Base-by-base conservation (phyloP, 2,113 vertebrate genomes). In the Myiozetetes cayanensis region DNA sequence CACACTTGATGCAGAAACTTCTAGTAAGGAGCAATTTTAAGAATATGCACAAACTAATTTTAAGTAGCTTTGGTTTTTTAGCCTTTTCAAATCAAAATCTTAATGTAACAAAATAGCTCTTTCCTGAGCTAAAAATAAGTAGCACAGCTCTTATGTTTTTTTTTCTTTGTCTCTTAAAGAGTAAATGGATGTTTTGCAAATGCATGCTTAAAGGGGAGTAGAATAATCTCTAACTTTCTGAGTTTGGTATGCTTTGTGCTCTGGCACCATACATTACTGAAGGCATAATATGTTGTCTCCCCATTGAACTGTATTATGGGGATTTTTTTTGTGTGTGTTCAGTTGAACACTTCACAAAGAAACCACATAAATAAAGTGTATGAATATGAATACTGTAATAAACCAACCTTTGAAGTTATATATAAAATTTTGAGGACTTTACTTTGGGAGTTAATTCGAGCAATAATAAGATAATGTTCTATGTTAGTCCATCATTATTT, bases 1-100 rank as follows among this genome's bases (percentile, higher is more conserved):
- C 91, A 65, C 58, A 70, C 37, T 93, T 85, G 62, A 81, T 92
- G 71, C 87, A 71, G 65, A 74, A 88, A 75, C 53, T 62, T 88
- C 52, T 49, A 83, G 27, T 76, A 94, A 96, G 73, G 85, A 89
- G 43, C 59, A 62, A 25, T 92, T 70, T 85, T 56, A 75, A 92
- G 44, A 93, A 94, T 79, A 65, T 96, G 87, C 61, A 87, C 72
- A 92, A 37, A 66, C 67, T 88, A 41, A 79, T 43, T 75, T 85
- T 85, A 68, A 85, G 50, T 92, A 77, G 49, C 59, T 86, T 88
- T 81, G 73, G 18, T 28, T 70, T 81, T 89, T 71, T 93, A 87
- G 53, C 35, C 15, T 35, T 80, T 81, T 84, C 78, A 85, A 91
- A 90, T 65, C 50, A 77, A 90, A 72, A 66, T 31, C 37, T 87